Percentiles rank a stretch among this genome's conserved stretches.
Evolutionary conservation across 2,113 vertebrate species (phyloP).

Genomic region (Zosterops pallidus): DNA sequence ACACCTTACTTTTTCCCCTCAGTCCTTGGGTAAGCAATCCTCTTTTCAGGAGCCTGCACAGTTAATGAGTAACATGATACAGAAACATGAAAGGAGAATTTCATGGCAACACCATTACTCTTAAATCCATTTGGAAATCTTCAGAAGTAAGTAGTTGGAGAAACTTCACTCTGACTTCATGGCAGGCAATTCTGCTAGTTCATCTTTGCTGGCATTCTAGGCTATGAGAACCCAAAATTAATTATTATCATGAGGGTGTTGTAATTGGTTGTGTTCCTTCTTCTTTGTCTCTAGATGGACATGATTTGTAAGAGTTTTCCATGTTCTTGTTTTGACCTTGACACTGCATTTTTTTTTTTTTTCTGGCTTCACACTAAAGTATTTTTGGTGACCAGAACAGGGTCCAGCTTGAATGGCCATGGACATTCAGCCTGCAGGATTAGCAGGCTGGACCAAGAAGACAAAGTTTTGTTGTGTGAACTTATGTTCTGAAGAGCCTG

Average conservation of each 20-base stretch:
- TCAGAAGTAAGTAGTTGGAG: background rate
- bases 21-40: background rate
- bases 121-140: background rate
- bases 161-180: background rate
- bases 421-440: background rate
- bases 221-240: background rate
- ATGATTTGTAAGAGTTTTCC: background rate
- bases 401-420: background rate
- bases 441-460: background rate
- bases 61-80: background rate
- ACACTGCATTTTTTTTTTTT: background rate
- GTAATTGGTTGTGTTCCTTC: background rate
- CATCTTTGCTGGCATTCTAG: background rate
- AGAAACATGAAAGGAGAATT: background rate
- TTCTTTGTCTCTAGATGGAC: background rate
- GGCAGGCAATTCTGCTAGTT: background rate
- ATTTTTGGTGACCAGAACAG: background rate
- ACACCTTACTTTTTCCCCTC: background rate
- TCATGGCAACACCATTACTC: background rate
- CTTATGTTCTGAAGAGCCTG: background rate
- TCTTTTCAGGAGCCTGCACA: background rate
- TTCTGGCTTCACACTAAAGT: background rate
- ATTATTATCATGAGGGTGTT: background rate
- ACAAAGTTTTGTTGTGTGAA: background rate
- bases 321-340: background rate